phyloP scores from a whole-genome alignment of 2,888 invertebrate genomes.

The Leptarthrus brevirostris region DNA sequence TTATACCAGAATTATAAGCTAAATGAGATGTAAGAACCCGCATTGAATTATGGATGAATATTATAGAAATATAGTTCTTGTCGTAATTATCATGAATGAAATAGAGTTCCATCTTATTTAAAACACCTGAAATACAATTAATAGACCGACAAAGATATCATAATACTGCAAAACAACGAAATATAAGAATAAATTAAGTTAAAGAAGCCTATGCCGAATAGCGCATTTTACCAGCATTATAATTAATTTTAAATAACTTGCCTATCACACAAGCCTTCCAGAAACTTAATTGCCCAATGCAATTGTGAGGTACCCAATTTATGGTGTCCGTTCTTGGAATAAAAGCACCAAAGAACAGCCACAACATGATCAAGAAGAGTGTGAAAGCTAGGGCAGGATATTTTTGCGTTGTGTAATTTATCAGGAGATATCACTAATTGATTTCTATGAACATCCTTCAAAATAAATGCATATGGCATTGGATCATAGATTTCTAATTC shows the following conservation, averaged over 20 bases:
- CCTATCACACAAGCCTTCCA: constrained; percentile 55
- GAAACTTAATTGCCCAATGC: constrained; percentile 56
- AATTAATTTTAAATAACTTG: constrained; percentile 13
- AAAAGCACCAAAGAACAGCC: constrained; percentile 56
- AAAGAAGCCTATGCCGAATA: too few species aligned
- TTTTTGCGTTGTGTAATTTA: constrained; percentile 20
- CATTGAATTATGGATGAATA: too few species aligned
- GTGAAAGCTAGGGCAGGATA: constrained; percentile 55
- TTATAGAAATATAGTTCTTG: too few species aligned
- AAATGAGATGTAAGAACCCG: too few species aligned
- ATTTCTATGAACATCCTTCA: constrained; percentile 53
- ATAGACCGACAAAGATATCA: too few species aligned
- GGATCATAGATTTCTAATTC: constrained; percentile 51
- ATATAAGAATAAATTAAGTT: too few species aligned
- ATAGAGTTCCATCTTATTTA: too few species aligned
- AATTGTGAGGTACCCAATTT: constrained; percentile 53
- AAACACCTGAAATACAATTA: too few species aligned
- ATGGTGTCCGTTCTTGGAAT: constrained; percentile 45
- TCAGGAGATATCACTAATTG: constrained; percentile 40
- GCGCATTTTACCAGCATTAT: too few species aligned
- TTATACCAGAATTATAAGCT: too few species aligned
- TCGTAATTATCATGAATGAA: too few species aligned
- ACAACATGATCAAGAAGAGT: constrained; percentile 56
- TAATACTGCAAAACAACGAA: too few species aligned
- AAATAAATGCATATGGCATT: constrained; percentile 54